A percentile compares a stretch with the other conserved stretches of the same genome.
phyloP scores from a whole-genome alignment of 2,888 invertebrate genomes.

The Scrobipalpa atriplicella region DNA sequence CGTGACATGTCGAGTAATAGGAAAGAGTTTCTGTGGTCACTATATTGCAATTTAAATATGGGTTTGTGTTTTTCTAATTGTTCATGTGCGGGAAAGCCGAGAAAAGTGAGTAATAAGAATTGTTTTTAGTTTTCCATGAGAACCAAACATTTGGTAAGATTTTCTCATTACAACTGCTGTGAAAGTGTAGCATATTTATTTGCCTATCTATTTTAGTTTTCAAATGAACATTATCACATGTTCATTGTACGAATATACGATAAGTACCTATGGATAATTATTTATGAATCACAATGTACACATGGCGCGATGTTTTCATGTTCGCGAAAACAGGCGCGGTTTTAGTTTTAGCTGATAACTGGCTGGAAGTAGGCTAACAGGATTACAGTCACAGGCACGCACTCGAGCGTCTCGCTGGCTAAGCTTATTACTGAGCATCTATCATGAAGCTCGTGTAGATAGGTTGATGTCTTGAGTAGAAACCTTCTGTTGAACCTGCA shows the following conservation, averaged over 20 bases:
- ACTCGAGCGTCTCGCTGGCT: slow-evolving; percentile 38
- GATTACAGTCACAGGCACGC: slow-evolving; percentile 56
- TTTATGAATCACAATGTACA: slow-evolving; percentile 31
- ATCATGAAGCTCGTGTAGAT: background rate
- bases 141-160: background rate
- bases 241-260: background rate
- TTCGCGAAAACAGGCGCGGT: slow-evolving; percentile 34
- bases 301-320: slow-evolving; percentile 36
- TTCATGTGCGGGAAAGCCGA: slow-evolving; percentile 46
- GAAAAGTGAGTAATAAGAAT: slow-evolving; percentile 48
- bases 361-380: slow-evolving; percentile 68
- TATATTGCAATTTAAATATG: slow-evolving; percentile 55
- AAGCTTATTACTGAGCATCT: slow-evolving; percentile 39
- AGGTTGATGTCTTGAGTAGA: background rate
- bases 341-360: slow-evolving; percentile 55
- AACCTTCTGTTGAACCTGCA: slow-evolving; percentile 1
- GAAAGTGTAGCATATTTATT: background rate
- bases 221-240: background rate
- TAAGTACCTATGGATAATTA: background rate
- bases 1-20: slow-evolving; percentile 50
- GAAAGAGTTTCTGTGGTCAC: slow-evolving; percentile 42
- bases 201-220: background rate
- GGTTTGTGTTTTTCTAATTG: slow-evolving; percentile 65
- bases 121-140: background rate
- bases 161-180: background rate